phyloP scores from a whole-genome alignment of 35 echinoderm and acorn worm species.

The Amphiura filiformis region DNA sequence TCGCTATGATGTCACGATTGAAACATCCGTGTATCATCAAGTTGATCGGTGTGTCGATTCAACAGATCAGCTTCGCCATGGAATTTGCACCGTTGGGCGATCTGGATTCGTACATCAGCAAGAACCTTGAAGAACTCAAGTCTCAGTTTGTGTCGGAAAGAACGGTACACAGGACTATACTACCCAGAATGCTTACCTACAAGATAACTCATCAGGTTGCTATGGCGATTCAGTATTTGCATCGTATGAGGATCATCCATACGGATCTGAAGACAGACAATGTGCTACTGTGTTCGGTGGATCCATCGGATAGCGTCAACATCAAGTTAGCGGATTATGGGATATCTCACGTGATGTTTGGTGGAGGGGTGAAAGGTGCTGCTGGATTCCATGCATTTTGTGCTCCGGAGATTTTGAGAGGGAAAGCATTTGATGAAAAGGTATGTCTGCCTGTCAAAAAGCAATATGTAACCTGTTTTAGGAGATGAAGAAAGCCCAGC shows the following conservation, averaged over 20 bases:
- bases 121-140: background rate
- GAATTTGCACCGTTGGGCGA: slow-evolving; percentile 67
- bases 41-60: slow-evolving; percentile 62
- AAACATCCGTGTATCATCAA: slow-evolving; percentile 64
- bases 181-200: slow-evolving; percentile 45
- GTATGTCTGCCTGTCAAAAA: too few relatives aligned
- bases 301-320: slow-evolving; percentile 32
- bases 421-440: slow-evolving; percentile 61
- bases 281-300: slow-evolving; percentile 57
- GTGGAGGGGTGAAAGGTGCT: slow-evolving; percentile 38
- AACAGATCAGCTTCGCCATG: slow-evolving; percentile 70
- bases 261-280: slow-evolving; percentile 74
- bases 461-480: too few relatives aligned
- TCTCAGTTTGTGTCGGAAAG: background rate
- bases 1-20: slow-evolving; percentile 54
- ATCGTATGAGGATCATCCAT: slow-evolving; percentile 51
- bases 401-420: slow-evolving; percentile 60
- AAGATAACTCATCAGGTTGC: slow-evolving; percentile 68
- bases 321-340: slow-evolving; percentile 74
- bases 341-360: slow-evolving; percentile 38
- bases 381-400: slow-evolving; percentile 54
- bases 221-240: slow-evolving; percentile 40
- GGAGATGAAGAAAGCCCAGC: too few relatives aligned
- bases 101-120: slow-evolving; percentile 36
- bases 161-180: slow-evolving; percentile 17